Percentiles rank a stretch among this genome's conserved stretches.
Conservation (phyloP, 2,888 invertebrate species). For the Spatulosminthurus flaviceps region DNA sequence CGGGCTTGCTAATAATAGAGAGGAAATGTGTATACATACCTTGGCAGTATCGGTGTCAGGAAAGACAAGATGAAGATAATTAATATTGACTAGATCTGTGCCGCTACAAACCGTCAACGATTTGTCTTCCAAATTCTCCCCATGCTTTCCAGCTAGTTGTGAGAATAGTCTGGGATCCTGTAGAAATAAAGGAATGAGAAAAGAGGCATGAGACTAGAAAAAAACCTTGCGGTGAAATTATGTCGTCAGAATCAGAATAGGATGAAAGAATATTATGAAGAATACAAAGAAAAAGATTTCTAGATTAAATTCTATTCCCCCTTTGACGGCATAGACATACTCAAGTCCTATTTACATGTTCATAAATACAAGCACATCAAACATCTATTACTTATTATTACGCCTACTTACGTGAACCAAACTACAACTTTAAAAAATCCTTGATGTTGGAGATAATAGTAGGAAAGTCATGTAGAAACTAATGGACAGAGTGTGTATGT, state of each 20-base stretch:
- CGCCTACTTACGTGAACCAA: too few relatives aligned
- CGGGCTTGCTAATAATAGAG: not conserved
- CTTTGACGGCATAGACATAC: too few relatives aligned
- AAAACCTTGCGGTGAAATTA: not conserved
- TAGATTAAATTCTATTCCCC: not conserved
- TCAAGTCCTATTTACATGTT: too few relatives aligned
- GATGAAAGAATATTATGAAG: too few relatives aligned
- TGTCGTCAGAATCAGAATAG: too few relatives aligned
- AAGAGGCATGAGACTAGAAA: not conserved
- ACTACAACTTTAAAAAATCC: too few relatives aligned
- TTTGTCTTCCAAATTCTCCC: constrained; percentile 85
- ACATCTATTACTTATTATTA: too few relatives aligned
- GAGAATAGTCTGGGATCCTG: constrained; percentile 83
- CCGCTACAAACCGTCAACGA: constrained; percentile 98
- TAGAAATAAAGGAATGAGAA: constrained; percentile 13
- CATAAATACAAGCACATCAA: too few relatives aligned
- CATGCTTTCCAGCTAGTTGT: constrained; percentile 82
- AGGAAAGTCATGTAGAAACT: too few relatives aligned
- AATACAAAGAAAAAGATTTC: not conserved
- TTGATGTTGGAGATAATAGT: too few relatives aligned
- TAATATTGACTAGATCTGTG: constrained; percentile 98
- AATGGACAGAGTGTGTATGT: too few relatives aligned
- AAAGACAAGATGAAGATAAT: constrained; percentile 96
- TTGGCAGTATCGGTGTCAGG: constrained; percentile 92
- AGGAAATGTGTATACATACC: constrained; percentile 70